A percentile compares a stretch with the other conserved stretches of the same genome.
phyloP scores from a whole-genome alignment of 2,797 vertebrate genomes.

The Buphagus erythrorhynchus region DNA sequence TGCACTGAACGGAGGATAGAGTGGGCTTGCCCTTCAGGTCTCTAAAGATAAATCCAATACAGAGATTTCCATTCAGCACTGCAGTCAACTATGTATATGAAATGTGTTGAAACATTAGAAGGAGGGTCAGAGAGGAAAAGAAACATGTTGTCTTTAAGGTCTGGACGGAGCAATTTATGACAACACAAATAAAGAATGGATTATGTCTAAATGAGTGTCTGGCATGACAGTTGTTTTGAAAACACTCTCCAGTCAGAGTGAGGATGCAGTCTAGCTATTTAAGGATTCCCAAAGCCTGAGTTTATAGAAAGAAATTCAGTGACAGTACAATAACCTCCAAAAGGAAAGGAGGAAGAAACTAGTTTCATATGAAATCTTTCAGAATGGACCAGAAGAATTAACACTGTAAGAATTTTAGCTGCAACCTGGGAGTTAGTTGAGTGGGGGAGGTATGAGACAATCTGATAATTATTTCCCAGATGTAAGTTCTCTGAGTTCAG shows the following conservation, averaged over 20 bases:
- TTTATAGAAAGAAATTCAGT: background rate
- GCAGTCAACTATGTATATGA: background rate
- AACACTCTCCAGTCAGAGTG: background rate
- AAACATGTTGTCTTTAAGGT: background rate
- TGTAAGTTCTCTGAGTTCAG: background rate
- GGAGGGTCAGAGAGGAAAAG: background rate
- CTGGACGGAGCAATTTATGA: background rate
- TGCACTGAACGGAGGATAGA: background rate
- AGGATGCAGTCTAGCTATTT: background rate
- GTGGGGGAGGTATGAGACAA: background rate
- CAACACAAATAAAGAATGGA: slow-evolving; percentile 13
- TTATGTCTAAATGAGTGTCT: background rate
- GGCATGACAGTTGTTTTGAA: background rate
- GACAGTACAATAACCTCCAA: background rate
- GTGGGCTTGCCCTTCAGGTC: background rate
- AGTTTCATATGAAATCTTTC: background rate
- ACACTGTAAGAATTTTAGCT: background rate
- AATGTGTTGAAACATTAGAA: background rate
- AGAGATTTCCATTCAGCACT: background rate
- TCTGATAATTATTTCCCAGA: background rate
- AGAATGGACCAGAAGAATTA: background rate
- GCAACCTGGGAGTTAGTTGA: background rate
- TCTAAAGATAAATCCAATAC: background rate
- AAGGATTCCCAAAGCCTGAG: background rate
- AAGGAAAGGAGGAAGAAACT: background rate